phyloP scores from a whole-genome alignment of 2,797 vertebrate species.

The Steatocranus sp. region DNA sequence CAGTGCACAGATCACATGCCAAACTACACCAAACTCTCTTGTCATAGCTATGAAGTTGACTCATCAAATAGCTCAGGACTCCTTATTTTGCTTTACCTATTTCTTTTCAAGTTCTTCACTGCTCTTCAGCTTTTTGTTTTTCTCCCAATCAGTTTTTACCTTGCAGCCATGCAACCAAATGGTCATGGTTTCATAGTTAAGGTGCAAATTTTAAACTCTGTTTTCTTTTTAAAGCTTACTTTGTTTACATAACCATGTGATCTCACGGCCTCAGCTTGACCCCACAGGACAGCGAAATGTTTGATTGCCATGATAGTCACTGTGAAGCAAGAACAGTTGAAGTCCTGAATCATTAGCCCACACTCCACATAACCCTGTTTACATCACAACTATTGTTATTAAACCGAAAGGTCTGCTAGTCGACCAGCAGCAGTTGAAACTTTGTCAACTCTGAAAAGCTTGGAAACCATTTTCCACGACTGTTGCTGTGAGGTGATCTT shows the following conservation, averaged over 20 bases:
- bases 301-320: conserved; percentile 34
- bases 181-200: background rate
- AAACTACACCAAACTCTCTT: conserved; percentile 21
- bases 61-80: conserved; percentile 35
- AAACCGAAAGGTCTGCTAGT: conserved; percentile 14
- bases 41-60: conserved; percentile 35
- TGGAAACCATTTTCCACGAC: background rate
- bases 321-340: conserved; percentile 18
- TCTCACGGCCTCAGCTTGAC: conserved; percentile 31
- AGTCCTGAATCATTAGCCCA: conserved; percentile 46
- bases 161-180: background rate
- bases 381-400: conserved; percentile 11
- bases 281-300: conserved; percentile 33
- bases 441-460: conserved; percentile 22
- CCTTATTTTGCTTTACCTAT: conserved; percentile 6
- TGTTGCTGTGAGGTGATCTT: conserved; percentile 19
- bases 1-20: conserved; percentile 47
- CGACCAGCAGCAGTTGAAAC: conserved; percentile 33
- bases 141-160: background rate
- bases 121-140: background rate
- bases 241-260: conserved; percentile 31
- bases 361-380: conserved; percentile 46
- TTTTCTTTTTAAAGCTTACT: conserved; percentile 22
- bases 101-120: background rate
- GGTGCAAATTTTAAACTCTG: background rate